Evolutionary conservation across 2,113 vertebrate species (phyloP).

Genomic region (Crypturellus undulatus): DNA sequence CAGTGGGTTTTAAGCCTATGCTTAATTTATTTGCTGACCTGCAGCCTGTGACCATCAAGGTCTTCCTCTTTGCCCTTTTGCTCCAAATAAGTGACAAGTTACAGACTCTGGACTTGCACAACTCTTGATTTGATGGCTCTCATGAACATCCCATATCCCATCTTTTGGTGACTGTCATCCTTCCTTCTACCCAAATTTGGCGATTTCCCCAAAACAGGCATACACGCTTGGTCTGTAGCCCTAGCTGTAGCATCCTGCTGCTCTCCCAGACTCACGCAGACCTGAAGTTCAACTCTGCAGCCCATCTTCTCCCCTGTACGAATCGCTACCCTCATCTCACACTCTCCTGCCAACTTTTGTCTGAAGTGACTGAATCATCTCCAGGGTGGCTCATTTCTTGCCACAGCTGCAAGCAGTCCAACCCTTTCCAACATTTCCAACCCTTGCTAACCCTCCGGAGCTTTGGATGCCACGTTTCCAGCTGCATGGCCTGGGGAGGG

Average conservation of each 20-base stretch:
- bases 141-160: background rate
- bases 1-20: background rate
- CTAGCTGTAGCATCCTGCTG: fast-evolving
- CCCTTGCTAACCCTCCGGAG: background rate
- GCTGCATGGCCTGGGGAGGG: fast-evolving
- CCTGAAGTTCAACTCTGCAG: background rate
- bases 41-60: background rate
- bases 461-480: background rate
- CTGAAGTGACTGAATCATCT: background rate
- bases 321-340: background rate
- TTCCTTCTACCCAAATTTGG: background rate
- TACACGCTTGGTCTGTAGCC: background rate
- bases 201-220: background rate
- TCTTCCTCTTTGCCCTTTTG: background rate
- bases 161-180: background rate
- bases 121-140: background rate
- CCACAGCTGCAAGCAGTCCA: slow-evolving; percentile 11
- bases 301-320: fast-evolving
- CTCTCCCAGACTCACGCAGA: background rate
- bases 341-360: background rate
- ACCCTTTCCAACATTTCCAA: background rate
- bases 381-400: background rate
- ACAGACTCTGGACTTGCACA: background rate
- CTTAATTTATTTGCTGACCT: background rate
- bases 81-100: background rate